phyloP scores from a whole-genome alignment of 2,113 vertebrate genomes.

The Furnarius figulus region DNA sequence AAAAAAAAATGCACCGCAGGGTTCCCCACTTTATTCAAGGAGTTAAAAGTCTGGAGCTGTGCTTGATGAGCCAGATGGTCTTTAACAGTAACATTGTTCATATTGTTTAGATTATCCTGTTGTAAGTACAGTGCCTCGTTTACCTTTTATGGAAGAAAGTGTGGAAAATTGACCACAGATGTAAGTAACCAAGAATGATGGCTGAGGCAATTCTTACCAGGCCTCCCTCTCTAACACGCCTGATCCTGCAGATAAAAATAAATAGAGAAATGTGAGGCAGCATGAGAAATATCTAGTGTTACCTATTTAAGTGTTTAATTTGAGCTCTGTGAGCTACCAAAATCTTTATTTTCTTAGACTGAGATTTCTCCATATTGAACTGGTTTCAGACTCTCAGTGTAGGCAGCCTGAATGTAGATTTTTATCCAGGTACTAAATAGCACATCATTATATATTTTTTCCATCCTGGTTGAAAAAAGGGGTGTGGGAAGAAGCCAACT shows the following conservation, averaged over 20 bases:
- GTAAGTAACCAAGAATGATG: constrained; percentile 80
- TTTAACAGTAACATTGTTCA: constrained; percentile 82
- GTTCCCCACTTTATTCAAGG: constrained; percentile 74
- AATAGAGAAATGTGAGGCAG: constrained; percentile 68
- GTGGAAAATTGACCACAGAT: constrained; percentile 86
- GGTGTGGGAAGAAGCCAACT: constrained; percentile 20
- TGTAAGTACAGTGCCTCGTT: constrained; percentile 81
- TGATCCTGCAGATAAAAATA: constrained; percentile 81
- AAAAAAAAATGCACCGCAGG: not conserved
- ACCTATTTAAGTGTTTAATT: constrained; percentile 70
- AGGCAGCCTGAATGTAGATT: constrained; percentile 26
- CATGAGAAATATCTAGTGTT: constrained; percentile 58
- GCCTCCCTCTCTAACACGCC: constrained; percentile 72
- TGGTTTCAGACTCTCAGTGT: not conserved
- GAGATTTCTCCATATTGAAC: constrained; percentile 49
- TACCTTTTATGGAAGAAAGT: constrained; percentile 89
- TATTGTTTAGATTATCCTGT: constrained; percentile 85
- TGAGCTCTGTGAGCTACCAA: constrained; percentile 46
- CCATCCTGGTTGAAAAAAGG: constrained; percentile 43
- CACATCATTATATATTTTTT: constrained; percentile 44
- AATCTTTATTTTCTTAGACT: constrained; percentile 58
- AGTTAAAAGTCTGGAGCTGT: constrained; percentile 80
- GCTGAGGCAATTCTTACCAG: constrained; percentile 78
- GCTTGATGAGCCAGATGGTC: constrained; percentile 80
- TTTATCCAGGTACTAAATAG: constrained; percentile 62